Percentiles rank a stretch among this genome's conserved stretches.
phyloP scores from a whole-genome alignment of 2,797 vertebrate species.

The Tokudaia tokunoshimensis region DNA sequence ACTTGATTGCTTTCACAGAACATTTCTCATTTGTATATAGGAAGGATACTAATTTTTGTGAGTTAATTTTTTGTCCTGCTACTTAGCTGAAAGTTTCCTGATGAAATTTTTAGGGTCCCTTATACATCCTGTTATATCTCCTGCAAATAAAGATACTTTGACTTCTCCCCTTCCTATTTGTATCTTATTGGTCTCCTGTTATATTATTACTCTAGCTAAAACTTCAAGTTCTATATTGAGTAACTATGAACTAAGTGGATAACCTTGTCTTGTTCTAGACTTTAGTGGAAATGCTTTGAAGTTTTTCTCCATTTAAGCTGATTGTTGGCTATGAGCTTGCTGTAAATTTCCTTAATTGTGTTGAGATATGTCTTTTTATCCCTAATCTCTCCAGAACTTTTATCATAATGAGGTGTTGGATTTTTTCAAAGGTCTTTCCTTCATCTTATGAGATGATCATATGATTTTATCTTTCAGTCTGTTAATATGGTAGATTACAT shows the following conservation, averaged over 20 bases:
- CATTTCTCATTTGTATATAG: not conserved
- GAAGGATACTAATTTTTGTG: not conserved
- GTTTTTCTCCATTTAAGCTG: not conserved
- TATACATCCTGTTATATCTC: no score
- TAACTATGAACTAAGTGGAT: no score
- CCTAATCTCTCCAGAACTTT: not conserved
- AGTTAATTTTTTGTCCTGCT: not conserved
- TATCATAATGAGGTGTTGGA: not conserved
- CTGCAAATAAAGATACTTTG: not conserved
- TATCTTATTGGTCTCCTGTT: not conserved
- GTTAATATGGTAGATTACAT: not conserved
- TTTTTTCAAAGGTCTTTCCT: not conserved
- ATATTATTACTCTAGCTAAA: not conserved
- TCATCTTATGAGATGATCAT: not conserved
- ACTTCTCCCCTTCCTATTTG: not conserved
- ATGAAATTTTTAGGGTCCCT: not conserved
- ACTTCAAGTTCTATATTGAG: not conserved
- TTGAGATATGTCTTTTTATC: not conserved
- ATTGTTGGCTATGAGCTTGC: no score
- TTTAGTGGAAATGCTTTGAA: not conserved
- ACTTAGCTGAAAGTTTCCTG: not conserved
- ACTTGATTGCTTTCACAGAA: not conserved
- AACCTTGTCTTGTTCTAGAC: not conserved
- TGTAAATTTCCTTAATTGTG: not conserved
- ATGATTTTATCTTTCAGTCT: not conserved